Evolutionary conservation across 2,888 invertebrate genomes (phyloP).

Genomic region (Pardosa pseudoannulata): DNA sequence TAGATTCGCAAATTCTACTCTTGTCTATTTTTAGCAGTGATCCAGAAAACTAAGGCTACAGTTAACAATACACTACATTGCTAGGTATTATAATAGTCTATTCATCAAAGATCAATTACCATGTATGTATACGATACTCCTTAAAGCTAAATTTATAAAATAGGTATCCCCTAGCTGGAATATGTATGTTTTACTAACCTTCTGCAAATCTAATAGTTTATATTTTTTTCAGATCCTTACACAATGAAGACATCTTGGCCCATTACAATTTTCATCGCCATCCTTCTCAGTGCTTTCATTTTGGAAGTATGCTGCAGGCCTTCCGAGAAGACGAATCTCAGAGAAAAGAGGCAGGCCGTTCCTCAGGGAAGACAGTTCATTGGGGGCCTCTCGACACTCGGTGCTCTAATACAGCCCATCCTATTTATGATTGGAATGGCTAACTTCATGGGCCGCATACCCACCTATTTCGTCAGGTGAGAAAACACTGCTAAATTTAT

Average conservation of each 20-base stretch:
- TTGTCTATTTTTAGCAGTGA: too few relatives aligned
- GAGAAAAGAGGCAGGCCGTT: slow-evolving; percentile 38
- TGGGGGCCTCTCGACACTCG: slow-evolving; percentile 52
- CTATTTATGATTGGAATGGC: slow-evolving; percentile 67
- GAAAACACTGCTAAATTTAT: too few relatives aligned
- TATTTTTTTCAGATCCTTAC: background rate
- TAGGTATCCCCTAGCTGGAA: too few relatives aligned
- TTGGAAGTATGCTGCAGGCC: slow-evolving; percentile 38
- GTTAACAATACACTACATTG: too few relatives aligned
- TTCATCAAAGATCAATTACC: too few relatives aligned
- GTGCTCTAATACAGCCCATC: slow-evolving; percentile 64
- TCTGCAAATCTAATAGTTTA: too few relatives aligned
- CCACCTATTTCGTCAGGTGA: slow-evolving; percentile 64
- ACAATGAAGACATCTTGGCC: slow-evolving; percentile 38
- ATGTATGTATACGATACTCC: too few relatives aligned
- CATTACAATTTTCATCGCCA: slow-evolving; percentile 1
- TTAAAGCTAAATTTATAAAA: too few relatives aligned
- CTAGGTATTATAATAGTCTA: too few relatives aligned
- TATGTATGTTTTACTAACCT: too few relatives aligned
- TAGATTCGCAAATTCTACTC: too few relatives aligned
- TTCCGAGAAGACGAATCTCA: background rate
- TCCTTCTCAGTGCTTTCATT: slow-evolving; percentile 11
- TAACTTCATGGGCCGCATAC: slow-evolving; percentile 66
- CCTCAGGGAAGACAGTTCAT: slow-evolving; percentile 57
- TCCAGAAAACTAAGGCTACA: too few relatives aligned